Evolutionary conservation across 2,113 vertebrate genomes (phyloP).

Genomic region (Stigmatopora nigra): DNA sequence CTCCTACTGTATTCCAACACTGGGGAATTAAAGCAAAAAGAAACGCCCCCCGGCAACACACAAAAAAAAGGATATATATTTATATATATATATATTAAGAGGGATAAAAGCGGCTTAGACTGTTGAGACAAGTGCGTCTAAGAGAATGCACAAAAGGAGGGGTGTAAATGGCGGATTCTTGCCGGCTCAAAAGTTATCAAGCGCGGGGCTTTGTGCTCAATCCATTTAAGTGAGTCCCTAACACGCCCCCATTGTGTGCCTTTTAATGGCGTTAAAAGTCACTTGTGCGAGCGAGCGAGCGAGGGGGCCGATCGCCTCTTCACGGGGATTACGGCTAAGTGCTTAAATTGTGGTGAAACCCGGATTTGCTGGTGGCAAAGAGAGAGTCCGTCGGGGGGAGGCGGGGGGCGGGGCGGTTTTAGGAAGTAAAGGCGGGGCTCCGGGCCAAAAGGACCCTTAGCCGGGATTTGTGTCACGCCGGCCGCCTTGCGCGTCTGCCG

Average conservation of each 20-base stretch:
- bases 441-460: slow-evolving; percentile 62
- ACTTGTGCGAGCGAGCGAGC: slow-evolving; percentile 67
- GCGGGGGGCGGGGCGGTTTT: slow-evolving; percentile 31
- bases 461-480: slow-evolving; percentile 64
- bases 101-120: slow-evolving; percentile 70
- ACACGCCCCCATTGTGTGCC: slow-evolving; percentile 68
- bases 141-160: slow-evolving; percentile 69
- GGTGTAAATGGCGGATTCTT: slow-evolving; percentile 68
- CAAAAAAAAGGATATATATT: slow-evolving; percentile 22
- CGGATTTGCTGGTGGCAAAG: slow-evolving; percentile 69
- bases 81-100: slow-evolving; percentile 30
- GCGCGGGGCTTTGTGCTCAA: slow-evolving; percentile 68
- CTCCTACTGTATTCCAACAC: slow-evolving; percentile 53
- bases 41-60: slow-evolving; percentile 35
- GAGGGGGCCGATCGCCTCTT: slow-evolving; percentile 66
- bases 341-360: slow-evolving; percentile 70
- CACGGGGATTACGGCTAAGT: slow-evolving; percentile 71
- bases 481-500: slow-evolving; percentile 42
- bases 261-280: slow-evolving; percentile 66
- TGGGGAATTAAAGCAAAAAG: slow-evolving; percentile 65
- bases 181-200: slow-evolving; percentile 70
- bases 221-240: slow-evolving; percentile 71
- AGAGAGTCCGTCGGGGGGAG: too few species aligned
- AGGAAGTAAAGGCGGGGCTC: slow-evolving; percentile 41
- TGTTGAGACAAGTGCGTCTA: slow-evolving; percentile 70